phyloP scores from a whole-genome alignment of 2,797 vertebrate genomes.

The Schizopygopsis pylzovi region DNA sequence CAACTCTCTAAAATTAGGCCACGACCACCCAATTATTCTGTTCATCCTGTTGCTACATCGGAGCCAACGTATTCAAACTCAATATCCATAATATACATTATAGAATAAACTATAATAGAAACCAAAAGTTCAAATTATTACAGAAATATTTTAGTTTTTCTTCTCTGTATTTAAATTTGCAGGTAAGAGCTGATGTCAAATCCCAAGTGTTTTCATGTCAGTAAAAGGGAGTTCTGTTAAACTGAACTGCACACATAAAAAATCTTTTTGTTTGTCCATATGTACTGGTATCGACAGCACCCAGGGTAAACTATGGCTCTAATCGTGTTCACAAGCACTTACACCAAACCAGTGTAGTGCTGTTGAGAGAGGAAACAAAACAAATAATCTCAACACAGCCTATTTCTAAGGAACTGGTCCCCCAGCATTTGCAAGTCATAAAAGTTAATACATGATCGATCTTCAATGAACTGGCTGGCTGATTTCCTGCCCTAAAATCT shows the following conservation, averaged over 20 bases:
- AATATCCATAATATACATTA: not conserved
- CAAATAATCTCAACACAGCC: too few relatives aligned
- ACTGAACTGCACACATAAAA: slow-evolving; percentile 57
- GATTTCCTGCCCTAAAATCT: too few relatives aligned
- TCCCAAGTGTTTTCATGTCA: slow-evolving; percentile 5
- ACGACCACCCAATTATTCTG: not conserved
- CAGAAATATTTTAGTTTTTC: not conserved
- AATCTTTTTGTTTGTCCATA: not conserved
- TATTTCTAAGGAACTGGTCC: too few relatives aligned
- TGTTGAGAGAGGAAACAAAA: too few relatives aligned
- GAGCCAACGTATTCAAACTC: slow-evolving; percentile 12
- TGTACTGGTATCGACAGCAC: slow-evolving; percentile 53
- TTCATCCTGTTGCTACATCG: not conserved
- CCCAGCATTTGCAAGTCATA: too few relatives aligned
- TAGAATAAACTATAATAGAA: too few relatives aligned
- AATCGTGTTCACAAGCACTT: too few relatives aligned
- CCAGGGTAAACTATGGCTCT: slow-evolving; percentile 34
- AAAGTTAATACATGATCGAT: too few relatives aligned
- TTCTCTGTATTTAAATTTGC: not conserved
- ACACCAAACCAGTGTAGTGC: too few relatives aligned
- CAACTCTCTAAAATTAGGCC: too few relatives aligned
- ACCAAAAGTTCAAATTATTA: not conserved
- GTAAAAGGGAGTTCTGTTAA: not conserved
- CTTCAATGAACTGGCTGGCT: too few relatives aligned
- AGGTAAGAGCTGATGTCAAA: slow-evolving; percentile 36